Conservation (phyloP, 1,140 invertebrate species). For the Ostrea edulis region DNA sequence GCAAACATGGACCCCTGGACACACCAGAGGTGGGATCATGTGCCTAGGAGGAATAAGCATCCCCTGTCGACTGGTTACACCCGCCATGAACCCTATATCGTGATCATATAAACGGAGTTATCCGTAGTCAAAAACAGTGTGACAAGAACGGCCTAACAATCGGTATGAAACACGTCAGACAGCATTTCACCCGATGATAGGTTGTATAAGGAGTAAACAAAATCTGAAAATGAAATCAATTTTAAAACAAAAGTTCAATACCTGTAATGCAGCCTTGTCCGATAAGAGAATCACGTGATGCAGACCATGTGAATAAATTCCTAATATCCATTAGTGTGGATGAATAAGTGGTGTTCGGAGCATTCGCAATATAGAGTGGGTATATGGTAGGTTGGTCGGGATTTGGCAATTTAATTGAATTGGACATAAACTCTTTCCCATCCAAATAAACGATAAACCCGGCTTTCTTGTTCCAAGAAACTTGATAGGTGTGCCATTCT, state of each 20-base stretch:
- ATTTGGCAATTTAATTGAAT: conserved; percentile 48
- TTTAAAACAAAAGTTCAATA: background rate
- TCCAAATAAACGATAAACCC: conserved; percentile 56
- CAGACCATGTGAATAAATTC: conserved; percentile 54
- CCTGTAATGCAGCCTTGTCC: conserved; percentile 48
- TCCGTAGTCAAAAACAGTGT: no score
- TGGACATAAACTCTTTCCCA: conserved; percentile 46
- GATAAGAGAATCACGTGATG: conserved; percentile 53
- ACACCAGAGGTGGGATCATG: no score
- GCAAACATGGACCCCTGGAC: no score
- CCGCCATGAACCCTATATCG: no score
- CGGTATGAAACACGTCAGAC: no score
- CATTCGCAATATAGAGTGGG: conserved; percentile 44
- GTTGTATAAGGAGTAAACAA: background rate
- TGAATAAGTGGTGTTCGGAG: conserved; percentile 26
- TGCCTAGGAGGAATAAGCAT: no score
- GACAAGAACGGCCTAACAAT: no score
- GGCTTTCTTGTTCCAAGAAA: conserved; percentile 55
- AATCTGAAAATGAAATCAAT: background rate
- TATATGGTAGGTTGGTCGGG: conserved; percentile 36
- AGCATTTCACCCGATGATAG: no score
- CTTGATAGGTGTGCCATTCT: conserved; percentile 53
- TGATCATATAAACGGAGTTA: no score
- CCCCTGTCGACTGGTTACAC: no score
- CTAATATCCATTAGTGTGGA: conserved; percentile 46